Evolutionary conservation across 2,113 vertebrate genomes (phyloP).

Genomic region (Neoarius graeffei): DNA sequence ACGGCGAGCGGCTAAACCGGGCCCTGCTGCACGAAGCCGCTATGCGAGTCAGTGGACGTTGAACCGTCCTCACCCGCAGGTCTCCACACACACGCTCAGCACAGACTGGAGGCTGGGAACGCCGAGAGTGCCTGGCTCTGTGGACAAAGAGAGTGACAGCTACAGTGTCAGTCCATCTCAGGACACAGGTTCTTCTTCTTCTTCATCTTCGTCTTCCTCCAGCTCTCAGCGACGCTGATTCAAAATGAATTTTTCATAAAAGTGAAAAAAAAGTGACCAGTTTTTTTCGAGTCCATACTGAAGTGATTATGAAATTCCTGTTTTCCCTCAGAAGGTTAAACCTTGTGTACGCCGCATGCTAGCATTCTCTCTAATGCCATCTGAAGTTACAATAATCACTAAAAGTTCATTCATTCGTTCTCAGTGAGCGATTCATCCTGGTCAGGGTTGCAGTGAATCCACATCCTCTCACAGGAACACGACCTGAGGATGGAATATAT

Average conservation of each 20-base stretch:
- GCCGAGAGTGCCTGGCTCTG: slow-evolving; percentile 86
- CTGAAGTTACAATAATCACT: not conserved
- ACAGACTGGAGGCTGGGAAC: slow-evolving; percentile 97
- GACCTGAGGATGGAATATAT: not conserved
- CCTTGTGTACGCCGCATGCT: not conserved
- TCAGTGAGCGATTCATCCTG: not conserved
- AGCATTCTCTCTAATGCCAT: not conserved
- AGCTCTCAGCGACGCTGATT: too few species aligned
- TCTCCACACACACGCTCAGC: slow-evolving; percentile 95
- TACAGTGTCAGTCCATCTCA: slow-evolving; percentile 99
- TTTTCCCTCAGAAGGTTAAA: not conserved
- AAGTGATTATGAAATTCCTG: not conserved
- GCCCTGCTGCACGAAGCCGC: slow-evolving; percentile 88
- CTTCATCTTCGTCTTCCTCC: not conserved
- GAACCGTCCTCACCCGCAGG: slow-evolving; percentile 92
- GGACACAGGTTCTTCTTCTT: slow-evolving; percentile 84
- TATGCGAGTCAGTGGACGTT: slow-evolving; percentile 99
- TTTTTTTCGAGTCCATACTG: not conserved
- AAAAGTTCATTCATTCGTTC: not conserved
- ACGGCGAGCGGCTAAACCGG: slow-evolving; percentile 89
- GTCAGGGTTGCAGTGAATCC: not conserved
- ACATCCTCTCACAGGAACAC: not conserved
- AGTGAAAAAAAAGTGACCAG: not conserved
- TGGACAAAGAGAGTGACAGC: slow-evolving; percentile 98
- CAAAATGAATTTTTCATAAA: too few species aligned